Base-by-base conservation (phyloP, 2,888 invertebrate species). In the Papilio protenor region DNA sequence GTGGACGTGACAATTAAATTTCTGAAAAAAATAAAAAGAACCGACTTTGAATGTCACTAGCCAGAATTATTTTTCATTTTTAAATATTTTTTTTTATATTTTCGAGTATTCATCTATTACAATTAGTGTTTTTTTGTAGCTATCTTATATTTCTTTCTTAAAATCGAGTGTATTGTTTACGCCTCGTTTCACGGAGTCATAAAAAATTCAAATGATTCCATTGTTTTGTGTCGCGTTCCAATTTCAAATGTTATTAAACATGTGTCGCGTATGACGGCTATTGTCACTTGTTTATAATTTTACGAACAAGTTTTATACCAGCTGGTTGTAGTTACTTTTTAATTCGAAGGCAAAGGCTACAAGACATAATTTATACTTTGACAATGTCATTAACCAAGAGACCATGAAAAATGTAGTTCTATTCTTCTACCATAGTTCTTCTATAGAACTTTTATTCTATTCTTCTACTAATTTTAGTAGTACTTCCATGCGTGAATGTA, bases 201-300 rank as follows among this genome's bases (percentile, higher is more conserved):
- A 16, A 64, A 64, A 64, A 33, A 64, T 64, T 64, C 64, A 64
- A 64, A 64, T 64, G 27, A 33, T 27, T 64, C 64, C 64, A 64
- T 64, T 64, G 64, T 64, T 64, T 16, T 27, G 18, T 27, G 27
- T 8, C 10, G 27, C 33, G 64, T 33, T 64, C 64, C 64, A 16
- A 64, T 64, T 64, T 64, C 64, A 33, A 33, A 27, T 61, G 64
- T 64, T 33, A 33, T 27, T 64, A 64, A 64, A 64, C 64, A 64
- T 64, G 33, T 64, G 21, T 61, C 27, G 18, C 12, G 64, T 64
- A 21, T 23, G 61, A 64, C 33, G 18, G 64, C 27, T 27, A 64
- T 64, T 64, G 64, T 64, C 27, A 27, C 6, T 64, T 64, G 64
- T 64, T 61, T 64, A 64, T 64, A 16, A 18, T 18, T 27, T 8